A percentile compares a stretch with the other conserved stretches of the same genome.
Conservation (phyloP, 2,888 invertebrate species). For the Aphidoletes aphidimyza region DNA sequence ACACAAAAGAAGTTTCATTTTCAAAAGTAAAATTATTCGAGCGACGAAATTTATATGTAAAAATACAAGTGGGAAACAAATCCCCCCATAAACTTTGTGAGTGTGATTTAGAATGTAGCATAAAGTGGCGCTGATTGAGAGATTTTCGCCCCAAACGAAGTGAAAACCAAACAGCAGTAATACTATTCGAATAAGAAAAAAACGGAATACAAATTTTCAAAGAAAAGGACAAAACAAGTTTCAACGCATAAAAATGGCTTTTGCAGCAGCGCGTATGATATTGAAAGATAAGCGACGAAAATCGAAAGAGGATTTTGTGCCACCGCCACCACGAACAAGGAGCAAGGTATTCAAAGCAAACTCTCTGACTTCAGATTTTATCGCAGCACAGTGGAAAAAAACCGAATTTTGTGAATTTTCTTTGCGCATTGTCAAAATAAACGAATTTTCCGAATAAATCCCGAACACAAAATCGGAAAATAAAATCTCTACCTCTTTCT, state of each 20-base stretch:
- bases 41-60: neutral
- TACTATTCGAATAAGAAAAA: conserved; percentile 13
- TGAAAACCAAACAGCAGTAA: neutral
- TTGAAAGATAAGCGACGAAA: conserved; percentile 84
- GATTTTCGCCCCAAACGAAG: neutral
- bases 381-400: too few relatives aligned
- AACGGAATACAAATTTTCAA: neutral
- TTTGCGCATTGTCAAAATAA: too few relatives aligned
- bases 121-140: conserved; percentile 18
- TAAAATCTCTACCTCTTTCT: neutral
- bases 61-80: neutral
- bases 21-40: neutral
- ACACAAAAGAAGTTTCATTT: neutral
- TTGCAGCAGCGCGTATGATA: conserved; percentile 86
- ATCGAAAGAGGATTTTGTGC: conserved; percentile 81
- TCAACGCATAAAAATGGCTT: conserved; percentile 74
- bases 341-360: conserved; percentile 76
- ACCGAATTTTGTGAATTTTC: neutral
- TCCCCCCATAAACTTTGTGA: neutral
- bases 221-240: neutral
- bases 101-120: neutral
- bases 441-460: too few relatives aligned
- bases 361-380: too few relatives aligned
- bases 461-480: neutral
- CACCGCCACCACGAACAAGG: conserved; percentile 75